Percentiles rank a stretch among this genome's conserved stretches.
Evolutionary conservation across 2,888 invertebrate species (phyloP).

Genomic region (Oligia latruncula): DNA sequence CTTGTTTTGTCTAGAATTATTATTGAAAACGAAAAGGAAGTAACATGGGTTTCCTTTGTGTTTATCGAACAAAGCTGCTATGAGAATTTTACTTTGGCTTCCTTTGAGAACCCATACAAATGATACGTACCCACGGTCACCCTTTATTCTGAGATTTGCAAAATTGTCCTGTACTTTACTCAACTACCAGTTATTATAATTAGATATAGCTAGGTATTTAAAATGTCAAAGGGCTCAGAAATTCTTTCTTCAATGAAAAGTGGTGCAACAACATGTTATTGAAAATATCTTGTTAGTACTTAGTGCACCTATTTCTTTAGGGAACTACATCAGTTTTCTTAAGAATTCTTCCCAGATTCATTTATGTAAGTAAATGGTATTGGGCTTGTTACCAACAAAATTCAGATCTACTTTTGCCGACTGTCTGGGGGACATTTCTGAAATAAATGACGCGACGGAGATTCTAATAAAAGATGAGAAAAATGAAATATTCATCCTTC

Average conservation of each 20-base stretch:
- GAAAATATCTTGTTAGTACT: no score
- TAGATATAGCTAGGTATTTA: neutral
- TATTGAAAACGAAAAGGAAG: conserved; percentile 44
- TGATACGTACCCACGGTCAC: neutral
- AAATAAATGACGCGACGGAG: conserved; percentile 4
- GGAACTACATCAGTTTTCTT: neutral
- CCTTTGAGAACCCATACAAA: conserved; percentile 23
- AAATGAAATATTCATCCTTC: conserved; percentile 1
- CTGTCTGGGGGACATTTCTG: neutral
- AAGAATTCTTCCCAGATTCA: neutral
- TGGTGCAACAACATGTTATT: neutral
- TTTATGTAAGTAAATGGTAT: neutral
- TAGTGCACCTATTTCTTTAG: neutral
- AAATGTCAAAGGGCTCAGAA: neutral
- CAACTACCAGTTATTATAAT: neutral
- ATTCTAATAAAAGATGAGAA: neutral
- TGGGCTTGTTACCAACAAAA: neutral
- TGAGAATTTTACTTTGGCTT: conserved; percentile 35
- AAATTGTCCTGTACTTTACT: neutral
- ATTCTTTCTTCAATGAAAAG: neutral
- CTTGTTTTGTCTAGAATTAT: conserved; percentile 53
- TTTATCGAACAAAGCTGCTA: conserved; percentile 17
- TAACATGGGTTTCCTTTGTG: conserved; percentile 42
- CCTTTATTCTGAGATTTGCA: neutral
- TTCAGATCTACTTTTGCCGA: neutral